phyloP scores from a whole-genome alignment of 30 jellyfish, hydroid and myxozoan genomes.

The Morbakka virulenta region DNA sequence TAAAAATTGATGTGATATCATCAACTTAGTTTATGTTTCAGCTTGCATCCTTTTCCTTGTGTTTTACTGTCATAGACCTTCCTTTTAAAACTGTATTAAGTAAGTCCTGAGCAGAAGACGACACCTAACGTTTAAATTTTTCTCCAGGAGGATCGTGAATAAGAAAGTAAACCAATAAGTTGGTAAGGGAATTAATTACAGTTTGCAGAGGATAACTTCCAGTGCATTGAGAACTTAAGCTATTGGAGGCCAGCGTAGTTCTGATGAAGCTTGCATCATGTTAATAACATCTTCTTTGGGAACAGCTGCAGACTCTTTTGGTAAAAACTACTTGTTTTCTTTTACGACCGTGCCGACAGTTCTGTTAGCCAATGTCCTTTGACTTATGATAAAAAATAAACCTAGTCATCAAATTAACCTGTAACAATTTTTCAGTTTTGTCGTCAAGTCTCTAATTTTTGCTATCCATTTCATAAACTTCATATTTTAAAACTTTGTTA shows the following conservation, averaged over 20 bases:
- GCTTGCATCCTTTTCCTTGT: too few species aligned
- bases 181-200: slow-evolving; percentile 3
- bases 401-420: neutral
- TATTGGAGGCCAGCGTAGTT: slow-evolving; percentile 14
- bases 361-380: slow-evolving; percentile 3
- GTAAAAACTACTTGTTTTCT: neutral
- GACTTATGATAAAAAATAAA: slow-evolving; percentile 1
- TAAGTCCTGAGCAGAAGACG: too few species aligned
- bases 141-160: slow-evolving; percentile 15
- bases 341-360: slow-evolving; percentile 1
- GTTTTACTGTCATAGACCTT: too few species aligned
- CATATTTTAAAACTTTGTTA: too few species aligned
- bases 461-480: slow-evolving; percentile 7
- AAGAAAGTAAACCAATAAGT: neutral
- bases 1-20: too few species aligned
- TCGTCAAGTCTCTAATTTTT: neutral
- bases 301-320: slow-evolving; percentile 9
- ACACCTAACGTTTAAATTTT: too few species aligned
- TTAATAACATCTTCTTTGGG: slow-evolving; percentile 6
- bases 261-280: slow-evolving; percentile 9
- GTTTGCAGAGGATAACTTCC: slow-evolving; percentile 8
- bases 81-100: too few species aligned
- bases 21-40: too few species aligned
- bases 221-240: slow-evolving; percentile 9
- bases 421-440: neutral